Evolutionary conservation across 2,113 vertebrate genomes (phyloP), one percentile per base, ranked within the genome.

Genomic region (Pleuronectes platessa): DNA sequence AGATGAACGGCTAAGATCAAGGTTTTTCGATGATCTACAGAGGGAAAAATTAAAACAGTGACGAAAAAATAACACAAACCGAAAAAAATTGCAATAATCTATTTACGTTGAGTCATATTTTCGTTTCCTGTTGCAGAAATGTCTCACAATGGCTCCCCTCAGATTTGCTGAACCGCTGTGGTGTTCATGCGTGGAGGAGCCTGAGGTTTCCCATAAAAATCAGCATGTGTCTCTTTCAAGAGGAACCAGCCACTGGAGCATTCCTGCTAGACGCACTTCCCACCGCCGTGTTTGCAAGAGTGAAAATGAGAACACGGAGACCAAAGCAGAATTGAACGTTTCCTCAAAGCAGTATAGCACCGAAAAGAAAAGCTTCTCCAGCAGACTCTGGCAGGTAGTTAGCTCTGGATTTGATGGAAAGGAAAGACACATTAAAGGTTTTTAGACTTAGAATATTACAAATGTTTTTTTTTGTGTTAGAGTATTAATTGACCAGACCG

Each of bases 191-290:
- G 31, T 7, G 31, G 31, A 31, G 31, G 6, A 31, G 6, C 31
- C 31, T 31, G 31, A 31, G 31, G 31, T 31, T 31, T 31, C 31
- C 31, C 31, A 12, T 13, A 42, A 42, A 42, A 13, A 3, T 42
- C 17, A 18, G 40, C 45, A 6, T 71, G 37, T 12, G 21, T 12
- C 10, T 24, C 18, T 56, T 9, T 21, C 54, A 74, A 74, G 82
- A 78, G 79, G 86, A 91, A 88, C 51, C 67, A 65, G 61, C 53
- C 5, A 73, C 63, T 40, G 51, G 5, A 6, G 12, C 37, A 23
- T 14, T 15, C 27, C 5, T 31, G n/a, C 35, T 66, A 55, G 13
- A 62, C n/a, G 23, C 20, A 9, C 54, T 45, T 65, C 35, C 73
- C 21, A 49, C 66, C 56, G 35, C 2, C 0, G 9, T 8, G 20